Evolutionary conservation across 1,140 invertebrate species (phyloP).

Genomic region (Drosophila truncata): DNA sequence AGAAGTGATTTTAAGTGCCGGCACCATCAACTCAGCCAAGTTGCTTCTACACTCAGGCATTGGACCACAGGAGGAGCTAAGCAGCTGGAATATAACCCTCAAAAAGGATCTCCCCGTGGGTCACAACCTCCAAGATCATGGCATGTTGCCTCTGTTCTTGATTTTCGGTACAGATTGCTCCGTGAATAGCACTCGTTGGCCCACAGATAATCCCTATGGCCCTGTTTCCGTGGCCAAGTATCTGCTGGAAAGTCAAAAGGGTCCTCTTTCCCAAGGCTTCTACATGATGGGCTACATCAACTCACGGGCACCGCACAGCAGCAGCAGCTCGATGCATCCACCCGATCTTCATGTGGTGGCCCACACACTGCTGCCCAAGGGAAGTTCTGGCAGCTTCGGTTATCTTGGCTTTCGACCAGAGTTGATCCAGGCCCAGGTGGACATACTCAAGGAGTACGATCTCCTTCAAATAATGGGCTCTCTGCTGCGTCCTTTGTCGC

Average conservation of each 20-base stretch:
- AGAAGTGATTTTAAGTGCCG: conserved; percentile 86
- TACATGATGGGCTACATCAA: conserved; percentile 84
- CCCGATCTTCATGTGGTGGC: conserved; percentile 76
- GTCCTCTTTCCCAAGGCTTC: conserved; percentile 49
- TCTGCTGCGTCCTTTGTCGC: conserved; percentile 85
- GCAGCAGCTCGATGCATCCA: conserved; percentile 22
- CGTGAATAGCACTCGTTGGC: conserved; percentile 26
- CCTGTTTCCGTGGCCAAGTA: conserved; percentile 53
- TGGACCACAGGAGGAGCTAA: conserved; percentile 83
- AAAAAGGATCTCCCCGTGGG: conserved; percentile 88
- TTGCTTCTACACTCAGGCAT: conserved; percentile 87
- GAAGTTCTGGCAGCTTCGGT: conserved; percentile 45
- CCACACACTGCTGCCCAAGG: conserved; percentile 79
- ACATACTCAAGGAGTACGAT: conserved; percentile 75
- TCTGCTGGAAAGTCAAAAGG: conserved; percentile 41
- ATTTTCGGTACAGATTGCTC: conserved; percentile 24
- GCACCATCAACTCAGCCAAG: conserved; percentile 86
- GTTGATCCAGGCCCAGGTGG: conserved; percentile 63
- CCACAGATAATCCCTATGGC: background rate
- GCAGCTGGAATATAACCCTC: conserved; percentile 85
- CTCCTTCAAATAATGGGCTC: conserved; percentile 85
- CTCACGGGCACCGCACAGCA: conserved; percentile 45
- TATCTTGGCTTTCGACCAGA: conserved; percentile 79
- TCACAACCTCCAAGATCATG: conserved; percentile 89
- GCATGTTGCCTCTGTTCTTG: conserved; percentile 80